Percentiles rank a stretch among this genome's conserved stretches.
These are phyloP conservation scores for Tauraco hartlaubi DNA, from an alignment of 2,797 vertebrate genomes.

Conservation along the genomic window DNA sequence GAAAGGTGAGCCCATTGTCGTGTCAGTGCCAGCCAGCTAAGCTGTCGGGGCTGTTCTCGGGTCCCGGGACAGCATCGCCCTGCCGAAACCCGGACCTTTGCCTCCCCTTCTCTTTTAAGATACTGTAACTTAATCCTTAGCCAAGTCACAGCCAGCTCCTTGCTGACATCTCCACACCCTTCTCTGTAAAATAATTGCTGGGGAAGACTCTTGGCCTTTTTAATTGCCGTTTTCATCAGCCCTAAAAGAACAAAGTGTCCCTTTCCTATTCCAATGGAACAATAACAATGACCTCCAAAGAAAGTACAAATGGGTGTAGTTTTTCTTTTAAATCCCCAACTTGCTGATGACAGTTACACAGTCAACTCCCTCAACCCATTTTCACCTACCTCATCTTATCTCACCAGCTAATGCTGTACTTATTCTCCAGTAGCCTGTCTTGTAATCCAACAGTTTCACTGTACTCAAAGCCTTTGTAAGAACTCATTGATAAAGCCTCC, in stretches of 20 bases:
- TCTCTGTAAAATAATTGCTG: not conserved
- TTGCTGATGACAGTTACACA: not conserved
- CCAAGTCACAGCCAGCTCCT: not conserved
- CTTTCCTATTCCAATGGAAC: not conserved
- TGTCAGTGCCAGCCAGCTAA: not conserved
- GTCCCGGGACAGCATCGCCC: not conserved
- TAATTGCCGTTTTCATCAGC: not conserved
- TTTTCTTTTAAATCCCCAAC: not conserved
- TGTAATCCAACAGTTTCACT: not conserved
- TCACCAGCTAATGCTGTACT: not conserved
- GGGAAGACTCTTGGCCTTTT: not conserved
- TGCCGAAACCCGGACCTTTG: not conserved
- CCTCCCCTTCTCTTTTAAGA: not conserved
- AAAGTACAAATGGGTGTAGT: not conserved
- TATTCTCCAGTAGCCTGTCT: not conserved
- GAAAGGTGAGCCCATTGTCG: not conserved
- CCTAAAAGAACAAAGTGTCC: not conserved
- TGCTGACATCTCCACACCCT: not conserved
- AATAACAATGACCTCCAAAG: not conserved
- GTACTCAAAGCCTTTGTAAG: not conserved
- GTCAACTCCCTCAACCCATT: not conserved
- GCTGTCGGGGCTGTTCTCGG: not conserved
- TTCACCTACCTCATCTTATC: not conserved
- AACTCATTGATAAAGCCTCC: not conserved
- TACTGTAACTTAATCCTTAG: not conserved